Base-by-base conservation (phyloP, 2,113 vertebrate genomes). In the Albula goreensis region DNA sequence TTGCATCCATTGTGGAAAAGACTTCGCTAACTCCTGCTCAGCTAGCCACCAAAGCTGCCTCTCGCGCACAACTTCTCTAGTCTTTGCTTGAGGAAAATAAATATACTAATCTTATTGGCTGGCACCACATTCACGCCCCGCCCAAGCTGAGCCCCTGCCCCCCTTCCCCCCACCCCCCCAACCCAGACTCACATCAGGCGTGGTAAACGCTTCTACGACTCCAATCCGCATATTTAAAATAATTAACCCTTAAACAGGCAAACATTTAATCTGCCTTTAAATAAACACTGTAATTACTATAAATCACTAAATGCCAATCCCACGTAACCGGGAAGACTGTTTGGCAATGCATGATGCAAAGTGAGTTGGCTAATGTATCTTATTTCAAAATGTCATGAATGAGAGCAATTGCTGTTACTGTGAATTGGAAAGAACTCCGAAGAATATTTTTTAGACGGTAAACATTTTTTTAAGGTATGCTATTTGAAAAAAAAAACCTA, bases 1-100 rank as follows among this genome's bases (percentile, higher is more conserved):
- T 78, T n/a, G 83, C 51, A 82, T 88, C 89, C 90, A 91, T 91
- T 85, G 82, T 83, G 56, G 7, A 12, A 74, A 53, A 48, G 77
- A 85, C 66, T 86, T 74, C 22, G 60, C 60, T 66, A 66, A 88
- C 89, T 87, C 88, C 51, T 48, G 83, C 81, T 83, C 87, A 51
- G 79, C 80, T 22, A 63, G 83, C 86, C 86, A 82, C 86, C 85
- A 88, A 70, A 86, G 83, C 81, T 78, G 83, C 81, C 79, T 78
- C 87, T 86, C 83, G 13, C 66, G 60, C 52, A 86, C 78, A 89
- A 87, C 86, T 87, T 87, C 86, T 86, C 60, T 52, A 50, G 78
- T 80, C 88, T 86, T 82, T 25, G 85, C 85, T 81, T 57, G 81
- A 81, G 60, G 83, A 53, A 63, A 82, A 86, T 84, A 88, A 79